Conservation (phyloP, 2,888 invertebrate species). For the Lamellibrachia columna region DNA sequence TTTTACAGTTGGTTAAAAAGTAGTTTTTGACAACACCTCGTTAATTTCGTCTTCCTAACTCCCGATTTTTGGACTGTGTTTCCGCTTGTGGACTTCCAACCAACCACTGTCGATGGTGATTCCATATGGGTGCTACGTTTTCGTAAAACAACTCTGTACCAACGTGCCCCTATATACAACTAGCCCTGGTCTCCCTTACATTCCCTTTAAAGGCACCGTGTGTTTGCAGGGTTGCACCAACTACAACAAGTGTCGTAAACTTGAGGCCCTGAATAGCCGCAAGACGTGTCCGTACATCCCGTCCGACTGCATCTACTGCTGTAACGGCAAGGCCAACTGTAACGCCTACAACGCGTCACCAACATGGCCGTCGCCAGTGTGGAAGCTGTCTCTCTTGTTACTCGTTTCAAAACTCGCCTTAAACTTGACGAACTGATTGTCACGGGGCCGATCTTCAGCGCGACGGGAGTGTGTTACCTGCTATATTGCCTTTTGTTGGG, state of each 20-base stretch:
- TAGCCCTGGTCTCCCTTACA: neutral
- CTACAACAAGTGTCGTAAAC: neutral
- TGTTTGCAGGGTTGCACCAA: conserved; percentile 19
- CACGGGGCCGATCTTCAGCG: neutral
- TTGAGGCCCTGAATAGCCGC: neutral
- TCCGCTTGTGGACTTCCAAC: too few species aligned
- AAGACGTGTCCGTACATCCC: conserved; percentile 19
- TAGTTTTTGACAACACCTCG: too few species aligned
- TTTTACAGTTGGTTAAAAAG: too few species aligned
- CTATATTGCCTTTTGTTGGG: too few species aligned
- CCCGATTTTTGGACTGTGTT: too few species aligned
- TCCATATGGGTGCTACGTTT: too few species aligned
- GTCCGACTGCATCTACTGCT: conserved; percentile 25
- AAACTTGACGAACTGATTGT: neutral
- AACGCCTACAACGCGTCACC: conserved; percentile 22
- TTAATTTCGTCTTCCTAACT: too few species aligned
- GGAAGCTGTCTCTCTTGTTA: neutral
- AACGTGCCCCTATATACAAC: too few species aligned
- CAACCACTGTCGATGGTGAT: too few species aligned
- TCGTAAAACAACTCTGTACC: too few species aligned
- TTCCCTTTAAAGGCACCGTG: neutral
- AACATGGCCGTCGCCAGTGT: neutral
- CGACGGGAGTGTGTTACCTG: too few species aligned
- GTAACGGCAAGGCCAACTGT: conserved; percentile 13
- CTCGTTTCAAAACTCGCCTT: neutral